phyloP scores from a whole-genome alignment of 2,888 invertebrate genomes.

The Diarsia rubi region DNA sequence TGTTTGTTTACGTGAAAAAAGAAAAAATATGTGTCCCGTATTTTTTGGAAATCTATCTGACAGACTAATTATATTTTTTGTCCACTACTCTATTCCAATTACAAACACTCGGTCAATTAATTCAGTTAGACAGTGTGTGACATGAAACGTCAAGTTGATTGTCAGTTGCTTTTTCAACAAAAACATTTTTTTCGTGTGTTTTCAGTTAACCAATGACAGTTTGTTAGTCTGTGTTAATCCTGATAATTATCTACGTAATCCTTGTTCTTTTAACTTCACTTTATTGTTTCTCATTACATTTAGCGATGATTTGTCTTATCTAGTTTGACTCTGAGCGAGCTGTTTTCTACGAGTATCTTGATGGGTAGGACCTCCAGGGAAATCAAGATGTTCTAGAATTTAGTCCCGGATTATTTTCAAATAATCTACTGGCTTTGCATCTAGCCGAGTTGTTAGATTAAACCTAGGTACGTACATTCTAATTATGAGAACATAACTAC shows the following conservation, averaged over 20 bases:
- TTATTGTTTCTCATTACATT: background rate
- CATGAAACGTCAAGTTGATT: background rate
- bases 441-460: background rate
- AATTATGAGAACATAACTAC: too few relatives aligned
- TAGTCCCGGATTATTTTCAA: slow-evolving; percentile 21
- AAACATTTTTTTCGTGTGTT: background rate
- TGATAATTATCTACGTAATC: background rate
- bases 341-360: slow-evolving; percentile 4
- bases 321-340: slow-evolving; percentile 1
- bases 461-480: too few relatives aligned
- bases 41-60: too few relatives aligned
- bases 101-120: background rate
- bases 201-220: background rate
- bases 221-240: background rate
- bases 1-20: too few relatives aligned
- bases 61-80: too few relatives aligned
- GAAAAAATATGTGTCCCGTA: too few relatives aligned
- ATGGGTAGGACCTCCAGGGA: slow-evolving; percentile 30
- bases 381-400: slow-evolving; percentile 31
- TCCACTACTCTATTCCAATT: background rate
- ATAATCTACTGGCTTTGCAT: slow-evolving; percentile 18
- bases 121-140: background rate
- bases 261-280: background rate
- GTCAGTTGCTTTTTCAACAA: background rate
- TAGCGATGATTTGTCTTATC: slow-evolving; percentile 15